Evolutionary conservation across 2,888 invertebrate species (phyloP).

Genomic region (Eupithecia insigniata): DNA sequence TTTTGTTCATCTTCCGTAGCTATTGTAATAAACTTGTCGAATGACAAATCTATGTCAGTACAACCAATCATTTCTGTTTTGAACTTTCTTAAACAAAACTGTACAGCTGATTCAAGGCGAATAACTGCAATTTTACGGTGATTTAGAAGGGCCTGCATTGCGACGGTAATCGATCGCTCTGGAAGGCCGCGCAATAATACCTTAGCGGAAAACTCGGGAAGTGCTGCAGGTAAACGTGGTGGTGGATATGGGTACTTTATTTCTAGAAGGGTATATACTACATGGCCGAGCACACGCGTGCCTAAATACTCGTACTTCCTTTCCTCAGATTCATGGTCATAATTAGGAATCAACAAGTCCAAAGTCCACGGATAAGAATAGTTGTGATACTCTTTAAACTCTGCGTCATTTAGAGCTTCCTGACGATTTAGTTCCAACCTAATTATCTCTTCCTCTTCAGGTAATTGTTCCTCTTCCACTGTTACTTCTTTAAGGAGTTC

Average conservation of each 20-base stretch:
- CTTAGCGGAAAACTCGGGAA: slow-evolving; percentile 69
- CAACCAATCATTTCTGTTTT: slow-evolving; percentile 81
- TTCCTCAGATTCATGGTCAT: slow-evolving; percentile 72
- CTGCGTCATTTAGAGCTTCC: slow-evolving; percentile 80
- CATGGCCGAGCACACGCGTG: slow-evolving; percentile 75
- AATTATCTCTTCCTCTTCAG: slow-evolving; percentile 73
- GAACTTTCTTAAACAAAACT: slow-evolving; percentile 83
- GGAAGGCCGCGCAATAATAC: slow-evolving; percentile 75
- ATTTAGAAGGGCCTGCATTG: slow-evolving; percentile 74
- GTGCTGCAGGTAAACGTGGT: slow-evolving; percentile 60
- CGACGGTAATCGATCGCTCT: slow-evolving; percentile 66
- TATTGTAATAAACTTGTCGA: slow-evolving; percentile 65
- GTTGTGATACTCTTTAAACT: slow-evolving; percentile 84
- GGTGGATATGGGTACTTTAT: slow-evolving; percentile 76
- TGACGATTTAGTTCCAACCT: slow-evolving; percentile 80
- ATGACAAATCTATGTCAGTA: slow-evolving; percentile 75
- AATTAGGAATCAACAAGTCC: slow-evolving; percentile 72
- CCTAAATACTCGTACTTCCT: slow-evolving; percentile 76
- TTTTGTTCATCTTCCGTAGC: slow-evolving; percentile 64
- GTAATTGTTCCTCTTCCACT: slow-evolving; percentile 56
- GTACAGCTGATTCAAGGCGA: slow-evolving; percentile 80
- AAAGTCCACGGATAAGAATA: slow-evolving; percentile 82
- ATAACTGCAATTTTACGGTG: slow-evolving; percentile 71
- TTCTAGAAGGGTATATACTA: slow-evolving; percentile 80
- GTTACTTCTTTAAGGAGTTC: slow-evolving; percentile 62